phyloP scores from a whole-genome alignment of 2,113 vertebrate genomes.

The Actinemys pallida region DNA sequence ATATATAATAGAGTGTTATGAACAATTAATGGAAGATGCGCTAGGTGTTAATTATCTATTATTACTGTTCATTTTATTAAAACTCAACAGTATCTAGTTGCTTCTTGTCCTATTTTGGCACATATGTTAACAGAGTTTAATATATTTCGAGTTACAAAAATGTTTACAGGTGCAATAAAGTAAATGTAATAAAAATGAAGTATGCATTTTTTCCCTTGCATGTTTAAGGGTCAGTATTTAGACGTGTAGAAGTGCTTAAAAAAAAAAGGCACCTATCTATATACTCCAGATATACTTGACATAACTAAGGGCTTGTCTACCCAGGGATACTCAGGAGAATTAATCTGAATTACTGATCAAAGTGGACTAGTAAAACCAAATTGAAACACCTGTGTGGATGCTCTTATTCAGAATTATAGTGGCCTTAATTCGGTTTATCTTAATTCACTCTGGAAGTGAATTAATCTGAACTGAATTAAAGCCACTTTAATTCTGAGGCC shows the following conservation, averaged over 20 bases:
- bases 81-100: neutral
- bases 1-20: neutral
- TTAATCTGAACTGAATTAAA: neutral
- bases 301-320: neutral
- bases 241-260: neutral
- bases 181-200: neutral
- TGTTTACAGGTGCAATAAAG: neutral
- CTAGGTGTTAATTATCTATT: neutral
- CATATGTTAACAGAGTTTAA: neutral
- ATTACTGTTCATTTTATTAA: conserved; percentile 10
- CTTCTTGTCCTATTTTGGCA: conserved; percentile 14
- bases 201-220: neutral
- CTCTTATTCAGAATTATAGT: neutral
- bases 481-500: neutral
- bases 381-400: neutral
- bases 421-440: neutral
- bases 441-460: neutral
- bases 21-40: conserved; percentile 3
- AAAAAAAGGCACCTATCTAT: neutral
- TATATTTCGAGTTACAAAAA: neutral
- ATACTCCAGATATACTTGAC: neutral
- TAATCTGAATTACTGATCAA: neutral
- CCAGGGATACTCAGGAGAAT: neutral
- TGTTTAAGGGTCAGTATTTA: neutral
- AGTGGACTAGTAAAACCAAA: neutral